Conservation (phyloP, 2,797 vertebrate genomes). For the Bucorvus abyssinicus region DNA sequence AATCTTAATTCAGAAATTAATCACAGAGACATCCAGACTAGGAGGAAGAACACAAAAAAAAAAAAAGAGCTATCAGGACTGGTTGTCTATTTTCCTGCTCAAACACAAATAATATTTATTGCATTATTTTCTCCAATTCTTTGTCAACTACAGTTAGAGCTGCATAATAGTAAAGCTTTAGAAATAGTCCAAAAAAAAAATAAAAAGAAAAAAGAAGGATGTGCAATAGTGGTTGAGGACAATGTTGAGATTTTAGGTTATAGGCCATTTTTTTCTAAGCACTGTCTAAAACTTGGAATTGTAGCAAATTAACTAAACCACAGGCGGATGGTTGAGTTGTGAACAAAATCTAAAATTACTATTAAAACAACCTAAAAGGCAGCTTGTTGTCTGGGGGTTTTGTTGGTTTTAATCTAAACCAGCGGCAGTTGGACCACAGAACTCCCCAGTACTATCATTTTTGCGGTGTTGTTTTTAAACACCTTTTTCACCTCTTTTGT, state of each 20-base stretch:
- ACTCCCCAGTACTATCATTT: neutral
- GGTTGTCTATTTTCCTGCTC: neutral
- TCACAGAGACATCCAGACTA: neutral
- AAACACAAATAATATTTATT: neutral
- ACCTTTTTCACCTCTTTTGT: accelerated
- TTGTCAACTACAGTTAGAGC: neutral
- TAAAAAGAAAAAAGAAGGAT: neutral
- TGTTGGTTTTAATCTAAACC: neutral
- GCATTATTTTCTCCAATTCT: neutral
- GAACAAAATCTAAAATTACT: neutral
- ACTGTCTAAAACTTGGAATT: neutral
- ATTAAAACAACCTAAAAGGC: neutral
- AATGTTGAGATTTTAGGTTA: accelerated
- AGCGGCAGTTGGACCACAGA: accelerated
- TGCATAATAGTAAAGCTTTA: neutral
- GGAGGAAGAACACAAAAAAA: accelerated
- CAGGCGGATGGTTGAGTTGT: neutral
- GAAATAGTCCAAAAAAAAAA: accelerated
- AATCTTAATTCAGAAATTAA: neutral
- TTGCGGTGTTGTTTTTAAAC: neutral
- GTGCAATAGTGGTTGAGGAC: neutral
- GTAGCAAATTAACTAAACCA: neutral
- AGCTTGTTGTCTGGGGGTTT: neutral
- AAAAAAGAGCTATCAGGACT: neutral
- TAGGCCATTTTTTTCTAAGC: neutral